Base-by-base conservation (phyloP, 2,113 vertebrate species). In the Telmatochromis brichardi region DNA sequence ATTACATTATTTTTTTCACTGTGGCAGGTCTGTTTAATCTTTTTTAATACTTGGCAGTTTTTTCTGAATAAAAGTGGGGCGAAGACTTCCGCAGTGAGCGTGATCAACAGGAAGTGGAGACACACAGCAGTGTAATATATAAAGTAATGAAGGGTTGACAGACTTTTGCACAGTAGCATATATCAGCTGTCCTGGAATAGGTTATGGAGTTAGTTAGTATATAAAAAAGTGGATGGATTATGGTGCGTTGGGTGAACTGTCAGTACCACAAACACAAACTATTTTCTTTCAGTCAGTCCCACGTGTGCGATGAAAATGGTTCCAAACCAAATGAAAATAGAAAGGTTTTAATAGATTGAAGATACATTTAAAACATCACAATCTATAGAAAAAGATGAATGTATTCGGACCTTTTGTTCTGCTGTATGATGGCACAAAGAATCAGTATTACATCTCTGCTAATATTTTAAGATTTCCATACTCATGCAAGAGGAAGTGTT, bases 61-160 rank as follows among this genome's bases (percentile, higher is more conserved):
- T 19, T 50, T 28, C 45, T 78, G 42, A 78, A 31, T 50, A 50
- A 78, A 78, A 50, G 42, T 50, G 23, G 6, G 68, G 40, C 9
- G 0, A 17, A 19, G 14, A 76, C 42, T 31, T 71, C n/a, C 7
- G 9, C 40, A 76, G 71, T 28, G 6, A 76, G 37, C 0, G 3
- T 31, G 14, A 78, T 78, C 23, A 78, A 50, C 71, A 78, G 71
- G 42, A 78, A 78, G 45, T n/a, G 45, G 26, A 8, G 26, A 78
- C 10, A 31, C 23, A 76, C 9, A 47, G 12, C 7, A 76, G 9
- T 19, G 42, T 76, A 17, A 73, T 1, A 28, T 47, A 76, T 11
- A 76, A 42, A 71, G 35, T 40, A 68, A 76, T 17, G 6, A 47
- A 28, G 42, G 21, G 40, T 73, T 26, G 68, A 26, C 6, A 28